Conservation (phyloP, 2,797 vertebrate species). For the Tinamus major region DNA sequence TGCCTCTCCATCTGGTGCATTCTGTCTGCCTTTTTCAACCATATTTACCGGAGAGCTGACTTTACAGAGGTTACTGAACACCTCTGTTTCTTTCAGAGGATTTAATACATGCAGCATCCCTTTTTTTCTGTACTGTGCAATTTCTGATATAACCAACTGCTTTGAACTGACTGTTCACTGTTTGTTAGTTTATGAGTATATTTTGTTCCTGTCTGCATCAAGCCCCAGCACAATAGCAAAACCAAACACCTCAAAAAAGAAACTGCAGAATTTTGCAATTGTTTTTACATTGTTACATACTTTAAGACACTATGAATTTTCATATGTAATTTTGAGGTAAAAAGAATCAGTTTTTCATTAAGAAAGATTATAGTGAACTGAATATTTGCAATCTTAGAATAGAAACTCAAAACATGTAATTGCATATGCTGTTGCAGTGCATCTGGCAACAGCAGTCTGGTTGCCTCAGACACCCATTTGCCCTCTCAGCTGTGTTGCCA, state of each 20-base stretch:
- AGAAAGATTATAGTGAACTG: background rate
- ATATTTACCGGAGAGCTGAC: background rate
- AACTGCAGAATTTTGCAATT: background rate
- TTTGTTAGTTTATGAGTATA: background rate
- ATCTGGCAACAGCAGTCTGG: background rate
- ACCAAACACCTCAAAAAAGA: fast-evolving
- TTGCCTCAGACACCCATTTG: background rate
- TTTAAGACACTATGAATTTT: background rate
- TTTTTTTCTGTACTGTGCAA: background rate
- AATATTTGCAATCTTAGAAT: background rate
- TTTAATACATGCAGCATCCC: background rate
- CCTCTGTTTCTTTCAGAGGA: background rate
- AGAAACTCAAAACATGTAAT: background rate
- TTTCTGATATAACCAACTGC: background rate
- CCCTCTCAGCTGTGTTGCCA: background rate
- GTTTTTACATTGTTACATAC: background rate
- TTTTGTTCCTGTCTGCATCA: background rate
- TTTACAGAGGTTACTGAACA: background rate
- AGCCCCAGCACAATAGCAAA: background rate
- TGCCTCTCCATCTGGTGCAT: constrained; percentile 31
- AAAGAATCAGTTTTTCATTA: background rate
- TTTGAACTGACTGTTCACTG: background rate
- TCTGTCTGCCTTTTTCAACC: background rate
- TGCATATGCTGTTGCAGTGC: background rate
- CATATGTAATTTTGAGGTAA: background rate